Evolutionary conservation across 2,113 vertebrate genomes (phyloP).

Genomic region (Seriola rivoliana): DNA sequence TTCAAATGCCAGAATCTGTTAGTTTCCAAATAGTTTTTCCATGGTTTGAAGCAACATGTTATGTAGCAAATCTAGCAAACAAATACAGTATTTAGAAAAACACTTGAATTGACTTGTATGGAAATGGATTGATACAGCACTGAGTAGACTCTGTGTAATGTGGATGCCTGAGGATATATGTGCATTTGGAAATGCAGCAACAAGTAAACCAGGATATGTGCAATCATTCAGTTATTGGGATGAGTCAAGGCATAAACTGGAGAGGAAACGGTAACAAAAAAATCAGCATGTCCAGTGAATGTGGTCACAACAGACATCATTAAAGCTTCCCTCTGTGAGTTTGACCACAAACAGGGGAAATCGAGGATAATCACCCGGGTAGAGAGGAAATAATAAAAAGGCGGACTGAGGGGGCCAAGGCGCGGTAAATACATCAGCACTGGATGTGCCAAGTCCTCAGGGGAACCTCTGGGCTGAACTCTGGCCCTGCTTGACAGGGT

Average conservation of each 20-base stretch:
- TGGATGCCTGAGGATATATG: neutral
- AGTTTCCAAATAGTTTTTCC: slow-evolving; percentile 19
- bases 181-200: slow-evolving; percentile 16
- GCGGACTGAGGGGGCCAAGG: slow-evolving; percentile 13
- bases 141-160: neutral
- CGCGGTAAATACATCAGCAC: slow-evolving; percentile 72
- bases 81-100: neutral
- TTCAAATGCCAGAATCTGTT: slow-evolving; percentile 18
- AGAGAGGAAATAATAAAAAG: slow-evolving; percentile 68
- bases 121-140: neutral
- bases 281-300: slow-evolving; percentile 38
- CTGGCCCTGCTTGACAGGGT: slow-evolving; percentile 27
- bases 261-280: slow-evolving; percentile 49
- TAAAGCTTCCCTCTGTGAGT: slow-evolving; percentile 41
- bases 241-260: slow-evolving; percentile 37
- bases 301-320: slow-evolving; percentile 61
- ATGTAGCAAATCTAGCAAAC: slow-evolving; percentile 29
- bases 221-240: slow-evolving; percentile 24
- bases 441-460: slow-evolving; percentile 35
- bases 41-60: slow-evolving; percentile 18
- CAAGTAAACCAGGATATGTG: slow-evolving; percentile 31
- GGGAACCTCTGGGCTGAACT: slow-evolving; percentile 52
- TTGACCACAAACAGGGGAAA: slow-evolving; percentile 56
- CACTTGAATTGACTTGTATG: neutral
- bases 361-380: slow-evolving; percentile 46